Base-by-base conservation (phyloP, 2,888 invertebrate species). In the Heteropelma amictum region DNA sequence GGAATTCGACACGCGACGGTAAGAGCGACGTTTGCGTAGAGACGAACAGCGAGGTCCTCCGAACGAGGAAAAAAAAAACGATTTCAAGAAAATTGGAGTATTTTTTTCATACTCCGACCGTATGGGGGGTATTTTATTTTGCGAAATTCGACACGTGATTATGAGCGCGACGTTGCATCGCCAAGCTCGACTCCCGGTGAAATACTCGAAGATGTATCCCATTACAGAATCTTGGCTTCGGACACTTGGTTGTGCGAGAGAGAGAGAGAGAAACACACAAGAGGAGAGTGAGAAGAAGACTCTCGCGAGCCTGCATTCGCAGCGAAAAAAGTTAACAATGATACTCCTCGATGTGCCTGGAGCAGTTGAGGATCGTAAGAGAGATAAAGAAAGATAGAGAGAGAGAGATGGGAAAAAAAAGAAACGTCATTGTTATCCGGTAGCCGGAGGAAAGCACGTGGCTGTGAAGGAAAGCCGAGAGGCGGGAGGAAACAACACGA, bases 371-470 rank as follows among this genome's bases (percentile, higher is more conserved):
- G 69, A 74, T 65, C 61, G 54, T 67, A 40, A 74, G 49, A 65
- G 56, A 42, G 42, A 58, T 33, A 38, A 45, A 42, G 54, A 21
- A 28, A 51, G 51, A 26, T 7, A 51, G 77, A 77, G 69, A 72
- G 45, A 63, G 76, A 67, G 65, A 77, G 67, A 63, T 54, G 47
- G 70, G 74, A 68, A 77, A 72, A 81, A 78, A 79, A 75, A 77
- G 80, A 70, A 76, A 75, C 75, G 53, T 77, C 74, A 70, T 74
- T 74, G 70, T 74, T 74, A 65, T 74, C 74, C 70, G 72, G 78
- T 75, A 76, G 78, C 76, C 77, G 67, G 81, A 79, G 79, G 79
- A 82, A 82, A 81, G 78, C 77, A 76, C 74, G 76, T 79, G 75
- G 76, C 76, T 35, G 70, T 58, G 74, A 77, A 69, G 73, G n/a